Evolutionary conservation across 2,113 vertebrate genomes (phyloP), one percentile per base, ranked within the genome.

Genomic region (Xenus cinereus): DNA sequence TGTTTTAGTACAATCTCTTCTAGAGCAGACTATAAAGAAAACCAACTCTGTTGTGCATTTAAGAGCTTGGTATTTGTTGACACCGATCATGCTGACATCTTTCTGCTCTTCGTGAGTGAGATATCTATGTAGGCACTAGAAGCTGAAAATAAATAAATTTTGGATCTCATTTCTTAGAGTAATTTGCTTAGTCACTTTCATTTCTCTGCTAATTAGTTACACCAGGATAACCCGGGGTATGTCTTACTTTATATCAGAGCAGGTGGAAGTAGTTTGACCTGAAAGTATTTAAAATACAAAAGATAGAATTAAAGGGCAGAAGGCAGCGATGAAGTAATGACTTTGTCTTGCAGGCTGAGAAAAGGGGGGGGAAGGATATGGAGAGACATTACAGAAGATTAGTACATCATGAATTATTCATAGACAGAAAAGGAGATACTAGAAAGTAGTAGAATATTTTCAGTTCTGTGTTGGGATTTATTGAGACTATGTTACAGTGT

Each of bases 341-440:
- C 57, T 95, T 92, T 95, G 80, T 89, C 90, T 79, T 95, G 86
- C 68, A 69, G 54, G 46, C 37, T 27, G 83, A 53, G 84, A 39
- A 41, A 20, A 45, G 46, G 19, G 7, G 12, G 4, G 30, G 39
- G 33, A 72, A 68, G n/a, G 41, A 19, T 56, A 68, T 4, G 18
- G 80, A 89, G 63, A 94, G 88, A 93, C 86, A 90, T 94, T 94
- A 95, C 91, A 64, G 88, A 82, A 76, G 86, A 91, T 76, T 89
- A 79, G 92, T 89, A 54, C 18, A 13, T 62, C 20, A 35, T 95
- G 92, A 95, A 96, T 97, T 87, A 95, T 92, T 97, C 83, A 92
- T 96, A 37, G 16, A 45, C 73, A 37, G 53, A 84, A 73, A 43
- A 91, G 33, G 69, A 82, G 73, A 33, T 93, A 76, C 14, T 91